These are phyloP conservation scores for Propsilocerus akamusi DNA, from an alignment of 1,140 invertebrate species.

Conservation along the genomic window DNA sequence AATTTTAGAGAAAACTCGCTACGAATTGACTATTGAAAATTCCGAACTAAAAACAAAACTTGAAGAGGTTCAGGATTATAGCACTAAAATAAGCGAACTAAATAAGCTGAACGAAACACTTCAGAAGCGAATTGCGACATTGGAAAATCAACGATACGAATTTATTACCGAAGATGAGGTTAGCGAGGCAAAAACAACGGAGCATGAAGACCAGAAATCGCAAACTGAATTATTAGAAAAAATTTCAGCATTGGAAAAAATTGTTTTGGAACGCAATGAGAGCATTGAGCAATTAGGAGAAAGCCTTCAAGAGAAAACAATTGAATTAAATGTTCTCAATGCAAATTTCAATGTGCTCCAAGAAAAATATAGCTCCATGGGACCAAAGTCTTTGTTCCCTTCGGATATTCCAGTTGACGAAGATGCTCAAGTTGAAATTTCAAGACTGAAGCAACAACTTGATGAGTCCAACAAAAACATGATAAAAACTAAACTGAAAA, in stretches of 20 bases:
- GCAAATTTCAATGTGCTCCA: constrained; percentile 28
- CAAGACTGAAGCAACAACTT: constrained; percentile 42
- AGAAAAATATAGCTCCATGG: constrained; percentile 26
- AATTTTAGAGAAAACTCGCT: constrained; percentile 30
- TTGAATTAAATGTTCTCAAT: constrained; percentile 25
- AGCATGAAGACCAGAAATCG: constrained; percentile 3
- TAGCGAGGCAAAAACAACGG: constrained; percentile 10
- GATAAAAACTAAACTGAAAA: constrained; percentile 67
- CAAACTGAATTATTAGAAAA: constrained; percentile 18
- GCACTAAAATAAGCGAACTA: constrained; percentile 22
- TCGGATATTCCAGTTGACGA: constrained; percentile 20
- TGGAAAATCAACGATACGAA: constrained; percentile 19
- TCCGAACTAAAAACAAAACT: constrained; percentile 33
- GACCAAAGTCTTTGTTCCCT: constrained; percentile 17
- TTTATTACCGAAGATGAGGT: constrained; percentile 12
- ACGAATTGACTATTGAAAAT: constrained; percentile 34
- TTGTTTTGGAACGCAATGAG: constrained; percentile 24
- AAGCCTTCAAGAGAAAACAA: constrained; percentile 29
- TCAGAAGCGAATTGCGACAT: constrained; percentile 7
- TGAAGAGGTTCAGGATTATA: constrained; percentile 13
- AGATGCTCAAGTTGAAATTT: constrained; percentile 27
- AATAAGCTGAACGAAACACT: constrained; percentile 14
- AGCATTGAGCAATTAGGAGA: constrained; percentile 27
- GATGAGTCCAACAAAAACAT: constrained; percentile 61
- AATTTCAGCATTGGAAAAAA: constrained; percentile 26